A percentile compares a stretch with the other conserved stretches of the same genome.
Conservation (phyloP, 2,797 vertebrate species). For the Takifugu ocellatus region DNA sequence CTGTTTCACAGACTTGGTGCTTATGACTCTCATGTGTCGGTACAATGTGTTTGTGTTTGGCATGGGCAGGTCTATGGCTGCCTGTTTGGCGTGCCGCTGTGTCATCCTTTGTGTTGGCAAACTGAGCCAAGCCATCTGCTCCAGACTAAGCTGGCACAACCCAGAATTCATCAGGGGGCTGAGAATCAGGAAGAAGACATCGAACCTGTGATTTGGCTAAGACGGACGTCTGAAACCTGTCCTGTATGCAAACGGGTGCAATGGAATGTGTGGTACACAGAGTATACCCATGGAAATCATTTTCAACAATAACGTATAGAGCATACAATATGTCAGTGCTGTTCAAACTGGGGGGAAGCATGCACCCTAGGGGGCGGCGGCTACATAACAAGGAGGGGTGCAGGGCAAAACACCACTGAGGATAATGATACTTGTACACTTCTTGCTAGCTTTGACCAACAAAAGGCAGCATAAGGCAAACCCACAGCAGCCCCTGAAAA, state of each 20-base stretch:
- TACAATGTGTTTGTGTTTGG: slow-evolving; percentile 44
- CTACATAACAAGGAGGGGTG: too few species aligned
- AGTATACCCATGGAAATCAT: neutral
- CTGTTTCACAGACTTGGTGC: neutral
- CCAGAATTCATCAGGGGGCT: slow-evolving; percentile 21
- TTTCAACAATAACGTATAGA: neutral
- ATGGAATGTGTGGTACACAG: slow-evolving; percentile 10
- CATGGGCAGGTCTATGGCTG: slow-evolving; percentile 33
- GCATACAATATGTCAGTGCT: too few species aligned
- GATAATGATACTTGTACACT: too few species aligned
- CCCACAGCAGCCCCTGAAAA: too few species aligned
- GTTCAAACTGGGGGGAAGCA: too few species aligned
- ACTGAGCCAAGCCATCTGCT: slow-evolving; percentile 67
- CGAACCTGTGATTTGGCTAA: slow-evolving; percentile 30
- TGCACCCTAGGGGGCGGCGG: too few species aligned
- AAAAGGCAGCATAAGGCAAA: too few species aligned
- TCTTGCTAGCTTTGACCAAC: too few species aligned
- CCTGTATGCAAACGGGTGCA: slow-evolving; percentile 35
- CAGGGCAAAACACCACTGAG: too few species aligned
- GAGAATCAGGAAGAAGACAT: slow-evolving; percentile 35
- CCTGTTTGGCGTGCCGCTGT: slow-evolving; percentile 61
- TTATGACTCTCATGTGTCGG: slow-evolving; percentile 46
- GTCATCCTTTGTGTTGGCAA: slow-evolving; percentile 57
- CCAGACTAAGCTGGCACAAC: slow-evolving; percentile 32
- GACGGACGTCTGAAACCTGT: slow-evolving; percentile 24